These are phyloP conservation scores for Hirundo rustica DNA, from an alignment of 2,797 vertebrate genomes.

Conservation along the genomic window DNA sequence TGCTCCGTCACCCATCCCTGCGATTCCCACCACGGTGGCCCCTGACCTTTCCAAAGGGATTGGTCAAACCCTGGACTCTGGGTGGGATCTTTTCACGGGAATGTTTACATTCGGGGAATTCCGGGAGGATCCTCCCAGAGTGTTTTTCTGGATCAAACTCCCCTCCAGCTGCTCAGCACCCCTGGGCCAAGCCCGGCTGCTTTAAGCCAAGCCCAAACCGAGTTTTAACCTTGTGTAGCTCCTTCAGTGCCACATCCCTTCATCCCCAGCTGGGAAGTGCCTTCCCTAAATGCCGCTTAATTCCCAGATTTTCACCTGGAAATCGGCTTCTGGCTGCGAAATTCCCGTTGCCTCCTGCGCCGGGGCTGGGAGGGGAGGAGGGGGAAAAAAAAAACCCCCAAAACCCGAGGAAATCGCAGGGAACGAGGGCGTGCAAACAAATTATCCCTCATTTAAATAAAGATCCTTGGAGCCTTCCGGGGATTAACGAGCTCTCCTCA, in stretches of 20 bases:
- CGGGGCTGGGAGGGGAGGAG: neutral
- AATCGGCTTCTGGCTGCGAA: neutral
- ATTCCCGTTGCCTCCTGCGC: neutral
- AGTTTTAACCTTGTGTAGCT: neutral
- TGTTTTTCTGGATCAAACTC: neutral
- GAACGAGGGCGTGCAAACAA: slow-evolving; percentile 43
- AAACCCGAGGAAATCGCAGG: neutral
- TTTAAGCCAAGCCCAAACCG: neutral
- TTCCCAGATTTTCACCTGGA: slow-evolving; percentile 50
- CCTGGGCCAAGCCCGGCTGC: neutral
- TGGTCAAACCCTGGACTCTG: accelerated
- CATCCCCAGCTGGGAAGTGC: neutral
- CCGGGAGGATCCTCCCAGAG: neutral
- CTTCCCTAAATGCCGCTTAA: slow-evolving; percentile 48
- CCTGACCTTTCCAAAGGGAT: neutral
- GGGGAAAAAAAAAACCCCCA: accelerated
- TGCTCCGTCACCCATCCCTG: neutral
- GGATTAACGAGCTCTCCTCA: neutral
- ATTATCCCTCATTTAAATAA: slow-evolving; percentile 41
- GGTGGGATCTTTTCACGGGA: neutral
- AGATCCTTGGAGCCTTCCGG: neutral
- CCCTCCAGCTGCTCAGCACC: accelerated
- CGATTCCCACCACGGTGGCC: neutral
- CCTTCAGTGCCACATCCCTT: accelerated
- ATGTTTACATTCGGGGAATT: neutral